phyloP scores from a whole-genome alignment of 2,113 vertebrate genomes.

The Boulengeromyrus knoepffleri region DNA sequence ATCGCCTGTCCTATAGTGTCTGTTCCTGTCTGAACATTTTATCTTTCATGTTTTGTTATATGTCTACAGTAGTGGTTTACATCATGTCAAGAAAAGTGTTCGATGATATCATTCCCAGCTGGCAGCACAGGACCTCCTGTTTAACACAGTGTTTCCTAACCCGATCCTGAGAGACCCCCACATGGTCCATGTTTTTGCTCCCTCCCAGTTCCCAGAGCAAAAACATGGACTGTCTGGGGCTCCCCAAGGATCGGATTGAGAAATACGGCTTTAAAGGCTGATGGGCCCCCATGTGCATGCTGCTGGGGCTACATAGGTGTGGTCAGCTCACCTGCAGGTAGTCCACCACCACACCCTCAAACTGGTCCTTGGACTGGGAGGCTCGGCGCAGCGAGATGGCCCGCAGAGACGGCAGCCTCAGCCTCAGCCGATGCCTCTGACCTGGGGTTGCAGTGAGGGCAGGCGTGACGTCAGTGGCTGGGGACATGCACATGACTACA shows the following conservation, averaged over 20 bases:
- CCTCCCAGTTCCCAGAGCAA: background rate
- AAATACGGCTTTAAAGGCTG: background rate
- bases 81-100: background rate
- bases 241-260: background rate
- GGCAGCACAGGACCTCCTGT: background rate
- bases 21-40: background rate
- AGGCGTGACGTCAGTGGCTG: slow-evolving; percentile 28
- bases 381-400: slow-evolving; percentile 56
- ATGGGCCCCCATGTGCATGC: background rate
- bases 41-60: background rate
- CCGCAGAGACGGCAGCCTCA: slow-evolving; percentile 73
- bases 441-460: slow-evolving; percentile 46
- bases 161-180: background rate
- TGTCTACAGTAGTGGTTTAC: background rate
- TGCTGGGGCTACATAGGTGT: background rate
- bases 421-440: slow-evolving; percentile 70
- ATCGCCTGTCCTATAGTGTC: background rate
- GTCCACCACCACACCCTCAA: slow-evolving; percentile 81
- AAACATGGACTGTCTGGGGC: background rate
- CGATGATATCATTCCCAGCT: background rate
- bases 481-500: background rate
- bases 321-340: slow-evolving; percentile 68
- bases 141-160: background rate
- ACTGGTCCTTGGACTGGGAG: slow-evolving; percentile 73
- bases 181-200: background rate